Evolutionary conservation across 1,140 invertebrate species (phyloP), one percentile per base, ranked within the genome.

Genomic region (Drosophila sp.): DNA sequence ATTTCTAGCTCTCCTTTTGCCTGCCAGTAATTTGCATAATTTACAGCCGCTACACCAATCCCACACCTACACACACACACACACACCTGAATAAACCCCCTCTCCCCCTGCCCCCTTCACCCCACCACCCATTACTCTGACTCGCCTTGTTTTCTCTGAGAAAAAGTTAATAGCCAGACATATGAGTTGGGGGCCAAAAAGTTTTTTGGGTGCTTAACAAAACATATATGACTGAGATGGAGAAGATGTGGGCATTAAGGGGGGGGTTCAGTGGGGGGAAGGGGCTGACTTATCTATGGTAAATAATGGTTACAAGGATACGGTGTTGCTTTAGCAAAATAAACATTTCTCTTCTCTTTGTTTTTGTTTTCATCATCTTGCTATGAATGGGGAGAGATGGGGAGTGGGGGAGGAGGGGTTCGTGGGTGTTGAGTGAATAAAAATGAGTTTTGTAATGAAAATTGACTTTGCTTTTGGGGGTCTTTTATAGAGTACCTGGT

Each of bases 11-110:
- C 56, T 41, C 62, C 64, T 74, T 66, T 76, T 70, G 64, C 60
- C 60, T 54, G 57, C 62, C 77, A 17, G 32, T 11, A 63, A 85
- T 84, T 86, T 84, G 81, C 82, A 84, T 84, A 84, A 80, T 81
- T 80, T 76, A 78, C 66, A 65, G 64, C 23, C 44, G 23, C 70
- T 56, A n/a, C 54, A 47, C 44, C 38, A 3, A 2, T 40, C 6
- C 23, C 56, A 58, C 32, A 50, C 56, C 56, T 33, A 30, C 30
- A 30, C 3, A 8, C 29, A 17, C 30, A n/a, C 11, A 17, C 32
- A 38, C 55, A 17, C 55, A 33, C 32, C 30, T 33, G 29, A n/a
- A 11, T 17, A 23, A 17, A 17, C 17, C n/a, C 11, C 27, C 50
- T 56, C 54, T 56, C 54, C 1, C 10, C 7, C 29, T n/a, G 11